phyloP scores from a whole-genome alignment of 1,140 invertebrate species.

The Aphidius gifuensis region DNA sequence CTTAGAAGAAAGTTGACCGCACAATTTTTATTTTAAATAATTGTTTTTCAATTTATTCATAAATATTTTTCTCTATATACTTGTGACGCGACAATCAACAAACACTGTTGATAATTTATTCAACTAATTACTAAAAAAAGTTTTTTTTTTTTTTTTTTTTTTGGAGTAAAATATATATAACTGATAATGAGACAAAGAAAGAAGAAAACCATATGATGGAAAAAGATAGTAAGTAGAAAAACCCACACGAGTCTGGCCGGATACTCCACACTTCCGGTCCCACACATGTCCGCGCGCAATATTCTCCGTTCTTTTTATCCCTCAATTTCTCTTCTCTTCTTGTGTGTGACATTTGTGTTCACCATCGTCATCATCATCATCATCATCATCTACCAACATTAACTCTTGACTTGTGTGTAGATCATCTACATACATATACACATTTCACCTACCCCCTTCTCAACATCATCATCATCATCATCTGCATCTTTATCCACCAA shows the following conservation, averaged over 20 bases:
- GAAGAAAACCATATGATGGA: constrained; percentile 29
- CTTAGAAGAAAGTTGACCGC: constrained; percentile 25
- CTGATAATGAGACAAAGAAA: constrained; percentile 24
- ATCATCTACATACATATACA: not conserved
- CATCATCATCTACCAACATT: not conserved
- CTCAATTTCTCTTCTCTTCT: constrained; percentile 25
- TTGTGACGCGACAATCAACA: no score
- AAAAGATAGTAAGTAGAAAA: constrained; percentile 44
- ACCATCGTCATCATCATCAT: not conserved
- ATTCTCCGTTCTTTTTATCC: constrained; percentile 18
- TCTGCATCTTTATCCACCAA: not conserved
- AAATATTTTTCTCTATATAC: no score
- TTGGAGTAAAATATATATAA: no score
- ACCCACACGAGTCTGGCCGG: constrained; percentile 57
- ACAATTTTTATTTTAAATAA: not conserved
- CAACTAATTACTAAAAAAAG: not conserved
- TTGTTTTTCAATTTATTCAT: not conserved
- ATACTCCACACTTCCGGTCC: constrained; percentile 56
- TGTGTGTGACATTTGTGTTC: constrained; percentile 11
- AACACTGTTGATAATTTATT: no score
- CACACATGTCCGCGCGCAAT: constrained; percentile 44
- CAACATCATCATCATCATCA: constrained; percentile 12
- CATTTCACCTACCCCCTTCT: not conserved
- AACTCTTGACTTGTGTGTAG: constrained; percentile 9
- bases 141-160: constrained; percentile 3